These are phyloP conservation scores for Zoanthus gigantus DNA, from an alignment of 92 coral and sea anemone genomes.

Conservation along the genomic window DNA sequence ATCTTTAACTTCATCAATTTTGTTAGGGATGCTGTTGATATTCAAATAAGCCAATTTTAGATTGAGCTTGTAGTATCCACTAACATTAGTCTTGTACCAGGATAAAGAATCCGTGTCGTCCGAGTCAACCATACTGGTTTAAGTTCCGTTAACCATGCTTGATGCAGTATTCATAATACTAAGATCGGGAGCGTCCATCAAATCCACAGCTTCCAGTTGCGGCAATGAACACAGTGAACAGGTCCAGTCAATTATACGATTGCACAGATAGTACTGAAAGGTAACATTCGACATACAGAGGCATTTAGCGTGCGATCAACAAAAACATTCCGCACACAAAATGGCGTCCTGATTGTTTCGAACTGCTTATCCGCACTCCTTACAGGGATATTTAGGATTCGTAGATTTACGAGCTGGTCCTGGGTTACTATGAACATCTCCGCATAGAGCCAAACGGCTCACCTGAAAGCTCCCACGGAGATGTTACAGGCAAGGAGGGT, in stretches of 20 bases:
- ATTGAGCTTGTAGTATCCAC: too few relatives aligned
- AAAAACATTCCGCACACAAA: conserved; percentile 49
- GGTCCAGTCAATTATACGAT: conserved; percentile 11
- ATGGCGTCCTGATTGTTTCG: conserved; percentile 56
- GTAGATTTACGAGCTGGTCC: conserved; percentile 36
- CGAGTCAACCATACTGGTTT: conserved; percentile 6
- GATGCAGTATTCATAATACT: conserved; percentile 38
- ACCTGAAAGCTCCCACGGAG: conserved; percentile 22
- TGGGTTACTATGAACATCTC: conserved; percentile 50
- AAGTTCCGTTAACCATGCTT: conserved; percentile 24
- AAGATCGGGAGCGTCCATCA: conserved; percentile 44
- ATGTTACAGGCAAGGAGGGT: too few relatives aligned
- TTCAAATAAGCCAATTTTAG: too few relatives aligned
- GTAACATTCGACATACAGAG: conserved; percentile 43
- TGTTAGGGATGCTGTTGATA: too few relatives aligned
- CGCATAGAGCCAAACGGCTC: conserved; percentile 50
- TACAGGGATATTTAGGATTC: conserved; percentile 52
- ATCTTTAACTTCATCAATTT: too few relatives aligned
- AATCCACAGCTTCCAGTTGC: conserved; percentile 38
- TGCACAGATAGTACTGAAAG: conserved; percentile 33
- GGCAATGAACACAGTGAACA: conserved; percentile 40
- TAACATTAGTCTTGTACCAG: too few relatives aligned
- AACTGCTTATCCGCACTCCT: conserved; percentile 50
- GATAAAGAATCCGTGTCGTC: too few relatives aligned
- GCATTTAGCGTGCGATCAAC: conserved; percentile 55